Evolutionary conservation across 2,888 invertebrate genomes (phyloP), one percentile per base, ranked within the genome.

Genomic region (Eristalis tenax): DNA sequence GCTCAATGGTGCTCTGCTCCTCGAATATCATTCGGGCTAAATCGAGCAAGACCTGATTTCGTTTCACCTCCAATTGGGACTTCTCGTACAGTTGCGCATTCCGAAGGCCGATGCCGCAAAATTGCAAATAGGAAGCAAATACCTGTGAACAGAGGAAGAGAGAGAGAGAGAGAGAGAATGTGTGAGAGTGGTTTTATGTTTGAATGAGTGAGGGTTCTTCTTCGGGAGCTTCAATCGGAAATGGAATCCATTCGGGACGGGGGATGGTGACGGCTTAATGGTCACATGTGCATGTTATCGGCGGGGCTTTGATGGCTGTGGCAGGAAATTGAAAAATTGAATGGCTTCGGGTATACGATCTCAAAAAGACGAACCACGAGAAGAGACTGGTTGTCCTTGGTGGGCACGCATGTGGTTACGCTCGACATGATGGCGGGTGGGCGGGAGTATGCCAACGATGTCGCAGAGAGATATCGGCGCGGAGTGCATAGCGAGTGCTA

Each of bases 51-150:
- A 99, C 97, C 95, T 98, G 98, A 94, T 99, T 99, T 90, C 98
- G 94, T 93, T 98, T 98, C 90, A 98, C 98, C 94, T 99, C 99
- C 92, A 98, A 94, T 93, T 98, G 98, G 88, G 98, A 98, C 93
- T 97, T 96, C 94, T 99, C 98, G 93, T 98, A 99, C 56, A 99
- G 95, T 93, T 98, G 98, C n/a, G 99, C 98, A 93, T 99, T 99
- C 86, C 98, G 95, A 75, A 99, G 94, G 3, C 98, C 98, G 90
- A 99, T 99, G 87, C 98, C 98, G 94, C 99, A 99, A 94, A 99
- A 99, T 93, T 98, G 98, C 88, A 99, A 95, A 94, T 99, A 99
- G 91, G 97, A 96, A 81, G 96, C 94, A 94, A 99, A 99, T 77
- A 98, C 96, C 93, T 97, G 95, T 2, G 68, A 73, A 50, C 23